These are phyloP conservation scores for Tridacna gigas DNA, from an alignment of 2,888 invertebrate genomes.

Conservation along the genomic window DNA sequence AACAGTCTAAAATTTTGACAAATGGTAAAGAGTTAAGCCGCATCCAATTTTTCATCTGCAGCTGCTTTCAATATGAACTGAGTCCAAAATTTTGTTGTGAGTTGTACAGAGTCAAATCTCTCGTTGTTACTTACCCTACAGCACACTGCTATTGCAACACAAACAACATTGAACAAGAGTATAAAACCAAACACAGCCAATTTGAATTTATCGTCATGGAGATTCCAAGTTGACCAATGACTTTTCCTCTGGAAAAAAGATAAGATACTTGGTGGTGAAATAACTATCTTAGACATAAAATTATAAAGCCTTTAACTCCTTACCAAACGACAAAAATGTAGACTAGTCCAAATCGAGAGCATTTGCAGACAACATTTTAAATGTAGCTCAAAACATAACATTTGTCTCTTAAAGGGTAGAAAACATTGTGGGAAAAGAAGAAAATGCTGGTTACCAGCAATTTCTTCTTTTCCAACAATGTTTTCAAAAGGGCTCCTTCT, in stretches of 20 bases:
- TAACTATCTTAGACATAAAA: background rate
- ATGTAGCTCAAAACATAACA: no score
- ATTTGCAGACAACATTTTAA: background rate
- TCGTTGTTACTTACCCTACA: conserved; percentile 39
- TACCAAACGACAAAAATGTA: background rate
- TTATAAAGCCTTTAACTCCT: background rate
- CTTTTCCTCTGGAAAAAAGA: conserved; percentile 1
- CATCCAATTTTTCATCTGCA: no score
- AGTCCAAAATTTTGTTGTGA: no score
- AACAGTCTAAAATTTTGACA: no score
- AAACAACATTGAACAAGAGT: conserved; percentile 39
- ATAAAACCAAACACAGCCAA: conserved; percentile 45
- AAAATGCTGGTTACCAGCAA: background rate
- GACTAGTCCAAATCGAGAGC: background rate
- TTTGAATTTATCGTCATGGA: conserved; percentile 53
- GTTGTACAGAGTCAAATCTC: no score
- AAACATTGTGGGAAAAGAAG: background rate
- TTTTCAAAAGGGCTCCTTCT: no score
- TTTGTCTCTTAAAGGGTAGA: no score
- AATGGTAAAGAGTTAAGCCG: no score
- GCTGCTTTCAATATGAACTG: no score
- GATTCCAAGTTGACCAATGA: conserved; percentile 22
- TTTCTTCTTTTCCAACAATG: no score
- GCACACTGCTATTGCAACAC: conserved; percentile 37
- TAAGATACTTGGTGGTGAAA: no score